A percentile compares a stretch with the other conserved stretches of the same genome.
Evolutionary conservation across 2,797 vertebrate genomes (phyloP).

Genomic region (Rhyacichthys aspro): DNA sequence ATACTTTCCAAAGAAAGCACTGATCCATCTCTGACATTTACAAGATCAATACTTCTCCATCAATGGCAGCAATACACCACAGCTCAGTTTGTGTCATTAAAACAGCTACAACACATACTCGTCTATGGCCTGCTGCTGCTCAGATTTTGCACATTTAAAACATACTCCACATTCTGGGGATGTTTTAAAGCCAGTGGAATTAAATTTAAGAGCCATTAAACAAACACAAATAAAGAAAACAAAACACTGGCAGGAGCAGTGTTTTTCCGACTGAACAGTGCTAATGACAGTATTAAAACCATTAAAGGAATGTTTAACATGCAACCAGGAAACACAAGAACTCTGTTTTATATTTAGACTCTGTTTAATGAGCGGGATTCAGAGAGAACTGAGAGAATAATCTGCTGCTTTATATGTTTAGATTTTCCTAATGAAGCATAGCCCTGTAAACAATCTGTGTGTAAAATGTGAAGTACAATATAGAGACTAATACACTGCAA

Average conservation of each 20-base stretch:
- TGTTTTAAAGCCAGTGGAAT: constrained; percentile 29
- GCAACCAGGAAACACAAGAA: constrained; percentile 12
- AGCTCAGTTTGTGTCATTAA: no score
- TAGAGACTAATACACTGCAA: no score
- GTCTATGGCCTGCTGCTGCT: no score
- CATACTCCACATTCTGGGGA: constrained; percentile 2
- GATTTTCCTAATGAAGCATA: background rate
- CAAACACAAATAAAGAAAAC: constrained; percentile 27
- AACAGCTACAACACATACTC: no score
- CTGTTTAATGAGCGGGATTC: background rate
- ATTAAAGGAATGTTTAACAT: constrained; percentile 16
- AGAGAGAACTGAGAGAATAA: background rate
- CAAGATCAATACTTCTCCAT: no score
- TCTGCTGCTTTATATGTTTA: no score
- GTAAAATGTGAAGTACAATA: no score
- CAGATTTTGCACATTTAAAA: constrained; percentile 1
- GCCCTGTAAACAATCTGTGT: background rate
- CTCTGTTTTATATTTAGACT: background rate
- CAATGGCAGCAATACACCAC: no score
- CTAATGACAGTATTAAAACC: constrained; percentile 14
- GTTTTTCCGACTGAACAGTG: constrained; percentile 28
- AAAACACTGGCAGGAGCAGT: constrained; percentile 21
- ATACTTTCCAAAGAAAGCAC: no score
- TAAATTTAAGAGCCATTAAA: constrained; percentile 34
- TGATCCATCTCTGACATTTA: no score